Evolutionary conservation across 2,888 invertebrate genomes (phyloP).

Genomic region (Hydropsyche betteni): DNA sequence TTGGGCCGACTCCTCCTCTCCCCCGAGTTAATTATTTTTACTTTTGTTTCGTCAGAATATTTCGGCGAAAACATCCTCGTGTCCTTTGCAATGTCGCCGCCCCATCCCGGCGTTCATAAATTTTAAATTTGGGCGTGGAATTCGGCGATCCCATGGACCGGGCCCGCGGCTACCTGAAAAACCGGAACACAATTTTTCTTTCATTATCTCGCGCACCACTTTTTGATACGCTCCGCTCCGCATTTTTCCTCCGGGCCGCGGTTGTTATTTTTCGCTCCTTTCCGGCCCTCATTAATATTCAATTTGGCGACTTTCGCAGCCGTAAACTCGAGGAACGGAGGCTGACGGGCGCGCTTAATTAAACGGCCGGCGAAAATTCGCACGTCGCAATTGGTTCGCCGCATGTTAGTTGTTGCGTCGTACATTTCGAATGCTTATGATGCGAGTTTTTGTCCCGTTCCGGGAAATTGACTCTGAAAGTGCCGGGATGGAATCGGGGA

Average conservation of each 20-base stretch:
- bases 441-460: conserved; percentile 28
- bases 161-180: conserved; percentile 30
- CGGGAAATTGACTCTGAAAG: conserved; percentile 17
- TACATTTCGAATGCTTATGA: conserved; percentile 19
- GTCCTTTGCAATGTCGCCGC: conserved; percentile 21
- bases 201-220: conserved; percentile 35
- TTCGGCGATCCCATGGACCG: neutral
- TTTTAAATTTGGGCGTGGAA: conserved; percentile 37
- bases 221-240: neutral
- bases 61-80: conserved; percentile 32
- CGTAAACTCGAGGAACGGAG: neutral
- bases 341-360: no score
- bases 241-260: conserved; percentile 10
- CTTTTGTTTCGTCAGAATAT: conserved; percentile 37
- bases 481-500: no score
- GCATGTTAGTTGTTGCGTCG: neutral
- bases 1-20: no score
- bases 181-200: conserved; percentile 41
- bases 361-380: no score
- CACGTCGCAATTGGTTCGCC: conserved; percentile 11
- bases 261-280: conserved; percentile 35
- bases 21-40: conserved; percentile 39
- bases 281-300: conserved; percentile 41
- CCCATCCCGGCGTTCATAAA: conserved; percentile 35
- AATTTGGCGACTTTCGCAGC: conserved; percentile 34